Conservation (phyloP, 2,113 vertebrate species). For the Xyrauchen texanus region DNA sequence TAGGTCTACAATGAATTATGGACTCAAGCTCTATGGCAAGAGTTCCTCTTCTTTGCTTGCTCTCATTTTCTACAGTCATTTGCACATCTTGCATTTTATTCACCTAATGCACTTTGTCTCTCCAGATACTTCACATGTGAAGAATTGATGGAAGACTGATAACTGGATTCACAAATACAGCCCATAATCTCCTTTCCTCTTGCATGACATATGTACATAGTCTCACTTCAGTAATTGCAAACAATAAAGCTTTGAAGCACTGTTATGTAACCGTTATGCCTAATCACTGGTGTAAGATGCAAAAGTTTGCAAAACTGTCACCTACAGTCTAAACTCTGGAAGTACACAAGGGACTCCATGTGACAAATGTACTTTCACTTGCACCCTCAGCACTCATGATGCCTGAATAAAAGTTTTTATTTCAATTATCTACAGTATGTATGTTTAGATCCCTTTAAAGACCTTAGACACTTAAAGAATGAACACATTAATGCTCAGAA, state of each 20-base stretch:
- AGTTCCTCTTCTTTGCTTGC: neutral
- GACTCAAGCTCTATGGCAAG: neutral
- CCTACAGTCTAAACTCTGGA: too few relatives aligned
- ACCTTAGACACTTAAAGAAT: neutral
- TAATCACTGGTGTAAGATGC: neutral
- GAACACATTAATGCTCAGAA: too few relatives aligned
- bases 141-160: constrained; percentile 14
- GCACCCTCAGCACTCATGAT: too few relatives aligned
- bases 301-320: too few relatives aligned
- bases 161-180: too few relatives aligned
- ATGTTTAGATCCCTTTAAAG: neutral
- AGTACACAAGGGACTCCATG: too few relatives aligned
- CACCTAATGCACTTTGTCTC: neutral
- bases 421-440: neutral
- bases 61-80: neutral
- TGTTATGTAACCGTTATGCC: neutral
- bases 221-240: neutral
- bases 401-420: too few relatives aligned
- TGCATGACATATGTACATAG: neutral
- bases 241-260: constrained; percentile 3
- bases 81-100: neutral
- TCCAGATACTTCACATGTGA: constrained; percentile 5
- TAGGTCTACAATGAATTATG: too few relatives aligned
- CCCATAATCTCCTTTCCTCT: neutral
- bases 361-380: too few relatives aligned